Conservation (phyloP, 1,140 invertebrate genomes). For the Venturia canescens region DNA sequence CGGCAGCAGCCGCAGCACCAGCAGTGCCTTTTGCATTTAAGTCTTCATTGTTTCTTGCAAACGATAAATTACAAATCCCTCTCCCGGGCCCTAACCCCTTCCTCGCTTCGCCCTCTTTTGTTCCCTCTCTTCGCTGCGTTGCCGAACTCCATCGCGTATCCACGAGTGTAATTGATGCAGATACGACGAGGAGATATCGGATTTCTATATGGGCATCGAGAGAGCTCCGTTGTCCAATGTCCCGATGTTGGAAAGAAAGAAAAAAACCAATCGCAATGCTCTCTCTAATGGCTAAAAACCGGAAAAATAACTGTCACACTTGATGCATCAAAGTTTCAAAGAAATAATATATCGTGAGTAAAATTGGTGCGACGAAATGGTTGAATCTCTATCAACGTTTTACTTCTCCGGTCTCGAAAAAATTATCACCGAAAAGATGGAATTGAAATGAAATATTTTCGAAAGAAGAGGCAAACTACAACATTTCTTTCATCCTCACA, state of each 20-base stretch:
- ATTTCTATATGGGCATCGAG: slow-evolving; percentile 33
- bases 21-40: slow-evolving; percentile 48
- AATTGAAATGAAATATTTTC: too few species aligned
- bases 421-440: too few species aligned
- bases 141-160: not conserved
- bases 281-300: not conserved
- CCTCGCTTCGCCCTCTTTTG: not conserved
- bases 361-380: too few species aligned
- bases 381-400: too few species aligned
- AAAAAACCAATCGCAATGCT: slow-evolving; percentile 20
- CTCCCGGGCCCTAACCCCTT: not conserved
- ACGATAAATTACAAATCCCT: slow-evolving; percentile 51
- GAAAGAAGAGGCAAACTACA: too few species aligned
- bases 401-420: too few species aligned
- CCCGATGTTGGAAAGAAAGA: slow-evolving; percentile 30
- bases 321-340: too few species aligned
- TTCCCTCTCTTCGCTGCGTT: not conserved
- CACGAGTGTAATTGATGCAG: slow-evolving; percentile 51
- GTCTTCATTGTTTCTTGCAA: slow-evolving; percentile 49
- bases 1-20: not conserved
- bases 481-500: too few species aligned
- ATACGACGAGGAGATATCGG: slow-evolving; percentile 48
- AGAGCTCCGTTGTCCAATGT: slow-evolving; percentile 9
- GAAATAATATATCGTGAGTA: too few species aligned
- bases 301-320: too few species aligned